phyloP scores from a whole-genome alignment of 2,113 vertebrate genomes.

The Mesocricetus auratus region DNA sequence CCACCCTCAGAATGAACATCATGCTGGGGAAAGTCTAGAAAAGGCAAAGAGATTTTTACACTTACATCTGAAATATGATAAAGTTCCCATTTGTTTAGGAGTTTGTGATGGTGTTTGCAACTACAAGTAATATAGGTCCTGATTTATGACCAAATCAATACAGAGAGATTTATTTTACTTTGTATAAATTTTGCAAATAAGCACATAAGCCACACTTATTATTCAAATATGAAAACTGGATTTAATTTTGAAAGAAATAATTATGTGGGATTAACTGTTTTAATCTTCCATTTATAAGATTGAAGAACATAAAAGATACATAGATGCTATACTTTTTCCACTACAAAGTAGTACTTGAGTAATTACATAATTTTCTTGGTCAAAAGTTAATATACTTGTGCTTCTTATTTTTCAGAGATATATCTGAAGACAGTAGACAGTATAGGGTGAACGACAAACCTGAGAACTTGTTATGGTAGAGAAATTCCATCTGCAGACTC shows the following conservation, averaged over 20 bases:
- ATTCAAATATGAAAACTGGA: conserved; percentile 55
- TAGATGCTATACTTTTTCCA: not conserved
- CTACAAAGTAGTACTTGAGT: not conserved
- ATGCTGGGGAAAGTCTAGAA: conserved; percentile 92
- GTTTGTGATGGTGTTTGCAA: not conserved
- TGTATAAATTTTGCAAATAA: conserved; percentile 54
- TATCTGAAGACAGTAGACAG: not conserved
- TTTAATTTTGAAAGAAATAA: conserved; percentile 62
- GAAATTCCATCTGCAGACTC: conserved; percentile 97
- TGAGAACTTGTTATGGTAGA: conserved; percentile 96
- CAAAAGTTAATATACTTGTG: not conserved
- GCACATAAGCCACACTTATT: conserved; percentile 12
- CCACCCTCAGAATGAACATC: conserved; percentile 88
- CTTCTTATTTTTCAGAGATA: not conserved
- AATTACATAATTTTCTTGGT: not conserved
- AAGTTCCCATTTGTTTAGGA: not conserved
- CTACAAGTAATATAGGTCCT: conserved; percentile 12
- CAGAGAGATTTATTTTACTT: conserved; percentile 33
- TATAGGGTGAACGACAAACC: conserved; percentile 83
- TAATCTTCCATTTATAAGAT: conserved; percentile 64
- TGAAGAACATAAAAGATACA: conserved; percentile 18
- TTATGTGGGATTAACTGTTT: conserved; percentile 59
- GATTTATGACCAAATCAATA: conserved; percentile 23
- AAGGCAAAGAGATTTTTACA: conserved; percentile 64
- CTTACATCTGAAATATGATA: conserved; percentile 18